Base-by-base conservation (phyloP, 1,140 invertebrate species). In the Calosoma granatense region DNA sequence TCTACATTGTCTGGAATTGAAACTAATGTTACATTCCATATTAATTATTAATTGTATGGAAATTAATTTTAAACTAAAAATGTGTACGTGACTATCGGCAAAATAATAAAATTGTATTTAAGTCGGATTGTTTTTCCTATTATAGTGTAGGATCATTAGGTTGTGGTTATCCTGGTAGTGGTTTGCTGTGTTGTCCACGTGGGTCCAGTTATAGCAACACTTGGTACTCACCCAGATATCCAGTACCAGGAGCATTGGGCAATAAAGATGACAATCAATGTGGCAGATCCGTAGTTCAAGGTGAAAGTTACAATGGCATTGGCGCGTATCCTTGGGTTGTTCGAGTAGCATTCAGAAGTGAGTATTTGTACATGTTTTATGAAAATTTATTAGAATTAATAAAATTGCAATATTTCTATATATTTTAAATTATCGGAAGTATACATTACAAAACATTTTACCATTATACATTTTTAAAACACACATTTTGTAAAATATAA, bases 301-400 rank as follows among this genome's bases (percentile, higher is more conserved):
- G 80, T 1, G 72, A 77, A n/a, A 76, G 77, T 54, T 83, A 83
- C 60, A 73, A 74, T 20, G 81, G 81, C n/a, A 66, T 85, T 2
- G 84, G 84, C 0, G 74, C 80, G 2, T 81, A 82, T 68, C 84
- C 84, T 0, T 86, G 81, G 76, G 77, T 82, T 0, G 83, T 76
- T 0, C 72, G 84, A 55, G 73, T 86, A 41, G 83, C 82, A 17
- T 85, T 85, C 59, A 80, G 77, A 64, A 79, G 83, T 85, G 71
- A 71, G 70, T 64, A 30, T 22, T 39, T 12, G 26, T 36, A n/a
- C 6, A 9, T 6, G 26, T 36, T 36, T 36, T 36, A n/a, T 36
- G n/a, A n/a, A n/a, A n/a, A n/a, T n/a, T n/a, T 51, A 9, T 17
- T 1, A 51, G 11, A 56, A 61, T 59, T 14, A 56, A 51, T 14